phyloP scores from a whole-genome alignment of 2,888 invertebrate species.

The Tiliacea aurago region DNA sequence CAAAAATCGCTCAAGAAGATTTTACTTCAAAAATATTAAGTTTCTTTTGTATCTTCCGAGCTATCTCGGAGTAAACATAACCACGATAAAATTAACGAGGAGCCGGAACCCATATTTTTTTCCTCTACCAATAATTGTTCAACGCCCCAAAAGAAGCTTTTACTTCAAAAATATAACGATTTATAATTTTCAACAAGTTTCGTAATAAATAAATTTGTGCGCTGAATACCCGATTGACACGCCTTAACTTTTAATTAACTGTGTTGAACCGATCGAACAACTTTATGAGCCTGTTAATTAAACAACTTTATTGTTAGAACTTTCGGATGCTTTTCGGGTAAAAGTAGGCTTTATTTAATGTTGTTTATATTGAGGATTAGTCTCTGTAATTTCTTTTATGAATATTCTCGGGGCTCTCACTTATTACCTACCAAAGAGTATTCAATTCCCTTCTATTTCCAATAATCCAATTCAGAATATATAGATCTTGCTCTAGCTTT shows the following conservation, averaged over 20 bases:
- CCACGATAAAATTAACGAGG: no score
- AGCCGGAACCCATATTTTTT: no score
- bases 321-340: slow-evolving; percentile 20
- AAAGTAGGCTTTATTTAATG: neutral
- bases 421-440: neutral
- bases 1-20: no score
- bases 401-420: neutral
- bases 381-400: neutral
- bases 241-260: slow-evolving; percentile 36
- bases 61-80: no score
- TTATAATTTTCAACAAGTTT: slow-evolving; percentile 3
- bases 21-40: no score
- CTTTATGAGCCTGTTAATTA: slow-evolving; percentile 37
- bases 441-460: neutral
- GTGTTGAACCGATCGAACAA: slow-evolving; percentile 21
- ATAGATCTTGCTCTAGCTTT: neutral
- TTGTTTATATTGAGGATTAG: neutral
- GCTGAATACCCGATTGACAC: neutral
- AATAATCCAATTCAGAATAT: neutral
- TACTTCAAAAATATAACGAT: neutral
- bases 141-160: no score
- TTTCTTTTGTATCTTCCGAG: no score
- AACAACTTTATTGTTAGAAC: slow-evolving; percentile 17
- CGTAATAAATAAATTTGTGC: neutral
- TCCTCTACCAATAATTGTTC: no score